A percentile compares a stretch with the other conserved stretches of the same genome.
phyloP scores from a whole-genome alignment of 2,888 invertebrate species.

The Baccha elongata region DNA sequence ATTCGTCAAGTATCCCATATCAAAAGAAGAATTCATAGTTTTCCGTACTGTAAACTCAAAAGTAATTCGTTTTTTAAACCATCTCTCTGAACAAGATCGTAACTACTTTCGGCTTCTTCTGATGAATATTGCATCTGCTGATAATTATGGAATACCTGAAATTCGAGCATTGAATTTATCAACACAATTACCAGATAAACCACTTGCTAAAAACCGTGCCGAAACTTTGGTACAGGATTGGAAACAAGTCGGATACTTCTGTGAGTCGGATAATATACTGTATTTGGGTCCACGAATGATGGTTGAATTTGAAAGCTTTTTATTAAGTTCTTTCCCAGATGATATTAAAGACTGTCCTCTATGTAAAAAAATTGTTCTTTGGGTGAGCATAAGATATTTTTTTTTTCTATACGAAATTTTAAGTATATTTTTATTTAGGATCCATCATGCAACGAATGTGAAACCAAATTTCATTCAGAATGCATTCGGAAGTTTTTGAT shows the following conservation, averaged over 20 bases:
- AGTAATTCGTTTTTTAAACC: slow-evolving; percentile 74
- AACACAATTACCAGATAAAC: slow-evolving; percentile 69
- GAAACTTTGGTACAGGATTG: slow-evolving; percentile 75
- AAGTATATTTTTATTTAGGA: slow-evolving; percentile 70
- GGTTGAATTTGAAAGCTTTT: slow-evolving; percentile 76
- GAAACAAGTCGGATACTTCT: slow-evolving; percentile 76
- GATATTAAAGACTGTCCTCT: slow-evolving; percentile 75
- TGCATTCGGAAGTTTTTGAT: slow-evolving; percentile 76
- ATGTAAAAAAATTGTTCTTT: slow-evolving; percentile 76
- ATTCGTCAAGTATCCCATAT: slow-evolving; percentile 75
- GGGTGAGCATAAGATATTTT: slow-evolving; percentile 75
- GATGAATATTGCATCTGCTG: slow-evolving; percentile 70
- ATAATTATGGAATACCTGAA: slow-evolving; percentile 75
- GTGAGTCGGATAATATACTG: slow-evolving; percentile 73
- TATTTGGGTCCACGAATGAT: slow-evolving; percentile 77
- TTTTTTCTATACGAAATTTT: neutral
- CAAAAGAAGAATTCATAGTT: slow-evolving; percentile 75
- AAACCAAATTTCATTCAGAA: slow-evolving; percentile 75
- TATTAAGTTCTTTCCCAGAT: slow-evolving; percentile 75
- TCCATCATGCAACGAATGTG: slow-evolving; percentile 75
- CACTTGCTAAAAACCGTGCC: slow-evolving; percentile 75
- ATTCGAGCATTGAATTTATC: slow-evolving; percentile 74
- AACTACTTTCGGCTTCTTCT: slow-evolving; percentile 76
- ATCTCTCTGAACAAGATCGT: slow-evolving; percentile 75
- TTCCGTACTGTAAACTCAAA: slow-evolving; percentile 75